These are phyloP conservation scores for Caiman crocodilus DNA, from an alignment of 2,797 vertebrate genomes.

Conservation along the genomic window DNA sequence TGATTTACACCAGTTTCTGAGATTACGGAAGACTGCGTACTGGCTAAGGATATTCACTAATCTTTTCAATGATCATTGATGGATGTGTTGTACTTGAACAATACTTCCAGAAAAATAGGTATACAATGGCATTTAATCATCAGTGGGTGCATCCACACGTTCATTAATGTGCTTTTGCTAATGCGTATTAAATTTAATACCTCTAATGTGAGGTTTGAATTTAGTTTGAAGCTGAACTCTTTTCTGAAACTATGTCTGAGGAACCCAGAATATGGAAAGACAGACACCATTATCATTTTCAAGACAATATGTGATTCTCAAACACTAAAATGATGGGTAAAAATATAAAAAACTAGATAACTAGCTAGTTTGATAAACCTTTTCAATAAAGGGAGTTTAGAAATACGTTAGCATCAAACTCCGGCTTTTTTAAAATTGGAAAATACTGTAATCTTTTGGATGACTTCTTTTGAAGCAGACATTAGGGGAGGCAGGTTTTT, in stretches of 20 bases:
- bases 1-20: not conserved
- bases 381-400: not conserved
- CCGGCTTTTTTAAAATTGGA: not conserved
- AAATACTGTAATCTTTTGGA: not conserved
- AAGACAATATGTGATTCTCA: not conserved
- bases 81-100: slow-evolving; percentile 25
- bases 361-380: not conserved
- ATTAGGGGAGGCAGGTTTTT: not conserved
- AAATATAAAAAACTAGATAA: not conserved
- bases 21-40: not conserved
- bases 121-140: slow-evolving; percentile 43
- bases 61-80: not conserved
- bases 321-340: not conserved
- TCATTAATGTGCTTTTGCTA: no score
- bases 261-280: not conserved
- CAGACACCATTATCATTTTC: rapidly evolving
- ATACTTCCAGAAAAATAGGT: not conserved
- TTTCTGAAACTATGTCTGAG: not conserved
- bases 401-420: not conserved
- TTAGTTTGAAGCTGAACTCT: not conserved
- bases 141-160: not conserved
- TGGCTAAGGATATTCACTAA: not conserved
- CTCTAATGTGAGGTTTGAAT: not conserved
- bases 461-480: not conserved
- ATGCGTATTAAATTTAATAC: no score